Base-by-base conservation (phyloP, 1,140 invertebrate genomes). In the Onthophagus taurus region DNA sequence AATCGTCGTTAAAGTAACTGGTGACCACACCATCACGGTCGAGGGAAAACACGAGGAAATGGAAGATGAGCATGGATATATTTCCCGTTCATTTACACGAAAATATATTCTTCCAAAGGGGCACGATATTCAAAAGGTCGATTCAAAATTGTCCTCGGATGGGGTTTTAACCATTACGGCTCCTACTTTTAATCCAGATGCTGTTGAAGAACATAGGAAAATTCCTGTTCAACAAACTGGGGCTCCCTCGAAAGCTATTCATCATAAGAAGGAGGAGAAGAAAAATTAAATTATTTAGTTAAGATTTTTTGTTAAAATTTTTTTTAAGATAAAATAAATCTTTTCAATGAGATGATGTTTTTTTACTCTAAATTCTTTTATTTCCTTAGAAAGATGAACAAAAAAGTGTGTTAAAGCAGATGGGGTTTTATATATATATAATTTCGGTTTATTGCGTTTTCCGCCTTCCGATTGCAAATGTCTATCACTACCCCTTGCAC, bases 11-110 rank as follows among this genome's bases (percentile, higher is more conserved):
- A 89, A 86, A 59, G 73, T 77, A 0, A 83, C 81, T 0, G 75
- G 78, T 2, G 83, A 87, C 35, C 78, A 79, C 31, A 71, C 65
- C 4, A 67, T 85, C 1, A 58, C 82, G 1, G 70, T 86, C 1
- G 76, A 83, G 50, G 82, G 76, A 2, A 86, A 83, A 53, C 83
- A 87, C 41, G 80, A 85, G 50, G 82, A 87, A 54, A 81, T 81
- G 38, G 65, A 76, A 37, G 84, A 86, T 38, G 73, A 82, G 20
- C 81, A 85, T 47, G 85, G 84, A 0, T 81, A 61, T 48, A 77
- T 86, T 12, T 77, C 81, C 0, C 68, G 84, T 4, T 78, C 85
- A 44, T 89, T 89, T 52, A 67, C 76, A 5, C 63, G 84, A 11
- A 69, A 74, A 51, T 83, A 88, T 51, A 54, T 76, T 1, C 63